Base-by-base conservation (phyloP, 2,113 vertebrate genomes). In the Trachemys scripta region DNA sequence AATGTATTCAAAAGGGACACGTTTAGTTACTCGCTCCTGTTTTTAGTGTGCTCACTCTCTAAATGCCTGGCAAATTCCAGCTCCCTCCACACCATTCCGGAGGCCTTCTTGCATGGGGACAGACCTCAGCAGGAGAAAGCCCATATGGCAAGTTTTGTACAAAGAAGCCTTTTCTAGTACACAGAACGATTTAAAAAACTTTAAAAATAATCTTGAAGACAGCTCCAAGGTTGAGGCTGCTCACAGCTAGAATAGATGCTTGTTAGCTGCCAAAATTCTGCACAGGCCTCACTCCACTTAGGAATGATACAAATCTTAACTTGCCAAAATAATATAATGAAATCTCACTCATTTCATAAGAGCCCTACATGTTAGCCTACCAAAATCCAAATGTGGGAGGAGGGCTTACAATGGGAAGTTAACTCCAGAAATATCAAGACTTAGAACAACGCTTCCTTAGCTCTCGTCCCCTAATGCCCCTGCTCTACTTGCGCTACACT, bases 51-150 rank as follows among this genome's bases (percentile, higher is more conserved):
- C 1, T 57, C 62, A 27, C 13, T 56, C 65, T 1, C 3, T 16
- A 16, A 17, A 29, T 1, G 1, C 22, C 78, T 1, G 42, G 54
- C 47, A 20, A 72, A 42, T 0, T 1, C 49, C 14, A 20, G 38
- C 16, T 88, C 42, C 24, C 24, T 9, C 22, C 0, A 27, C 75
- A 27, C 62, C 49, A 49, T 42, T 65, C 47, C 9, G 57, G 4
- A 1, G 27, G 1, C n/a, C 81, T 57, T 50, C 35, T 56, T 24
- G 5, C 0, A 0, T 3, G 38, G 35, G 38, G 81, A 49, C 10
- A 6, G 4, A 22, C 17, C 20, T 6, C 50, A 7, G 29, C 31
- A 54, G 78, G 87, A 62, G 13, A 76, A 82, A 49, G 62, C 2
- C 83, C 8, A 1, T 57, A 27, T 6, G 81, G 3, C 24, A 19